A percentile compares a stretch with the other conserved stretches of the same genome.
phyloP scores from a whole-genome alignment of 2,888 invertebrate genomes.

The Macaria notata region DNA sequence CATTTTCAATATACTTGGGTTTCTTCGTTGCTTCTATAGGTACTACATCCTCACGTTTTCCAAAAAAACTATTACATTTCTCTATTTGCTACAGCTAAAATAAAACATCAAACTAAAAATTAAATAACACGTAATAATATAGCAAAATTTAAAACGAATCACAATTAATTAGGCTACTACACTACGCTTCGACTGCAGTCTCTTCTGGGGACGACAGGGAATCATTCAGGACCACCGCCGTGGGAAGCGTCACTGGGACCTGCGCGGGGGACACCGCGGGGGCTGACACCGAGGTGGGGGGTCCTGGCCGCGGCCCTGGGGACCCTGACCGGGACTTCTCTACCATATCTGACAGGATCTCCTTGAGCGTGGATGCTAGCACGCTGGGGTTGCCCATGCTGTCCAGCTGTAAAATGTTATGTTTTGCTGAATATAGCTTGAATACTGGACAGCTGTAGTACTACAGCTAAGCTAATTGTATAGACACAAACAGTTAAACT shows the following conservation, averaged over 20 bases:
- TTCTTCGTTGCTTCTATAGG: too few species aligned
- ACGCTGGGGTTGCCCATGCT: constrained; percentile 69
- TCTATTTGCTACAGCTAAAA: too few species aligned
- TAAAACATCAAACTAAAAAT: constrained; percentile 4
- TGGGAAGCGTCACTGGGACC: not conserved
- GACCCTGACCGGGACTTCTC: constrained; percentile 47
- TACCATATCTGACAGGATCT: constrained; percentile 69
- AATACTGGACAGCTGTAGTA: too few species aligned
- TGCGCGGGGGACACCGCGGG: constrained; percentile 38
- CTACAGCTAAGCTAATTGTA: too few species aligned
- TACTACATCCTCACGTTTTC: too few species aligned
- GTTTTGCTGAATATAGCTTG: too few species aligned
- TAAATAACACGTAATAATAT: constrained; percentile 41
- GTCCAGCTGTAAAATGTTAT: constrained; percentile 51
- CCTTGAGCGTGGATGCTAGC: constrained; percentile 65
- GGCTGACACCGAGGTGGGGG: constrained; percentile 39
- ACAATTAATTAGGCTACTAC: constrained; percentile 29
- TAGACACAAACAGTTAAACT: too few species aligned
- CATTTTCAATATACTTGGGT: too few species aligned
- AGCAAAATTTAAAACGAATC: constrained; percentile 46
- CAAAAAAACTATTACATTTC: too few species aligned
- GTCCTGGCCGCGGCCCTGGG: constrained; percentile 21
- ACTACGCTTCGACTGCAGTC: constrained; percentile 22
- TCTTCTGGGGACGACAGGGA: constrained; percentile 2
- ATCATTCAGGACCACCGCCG: constrained; percentile 7